Base-by-base conservation (phyloP, 1,140 invertebrate species). In the Nephila pilipes region DNA sequence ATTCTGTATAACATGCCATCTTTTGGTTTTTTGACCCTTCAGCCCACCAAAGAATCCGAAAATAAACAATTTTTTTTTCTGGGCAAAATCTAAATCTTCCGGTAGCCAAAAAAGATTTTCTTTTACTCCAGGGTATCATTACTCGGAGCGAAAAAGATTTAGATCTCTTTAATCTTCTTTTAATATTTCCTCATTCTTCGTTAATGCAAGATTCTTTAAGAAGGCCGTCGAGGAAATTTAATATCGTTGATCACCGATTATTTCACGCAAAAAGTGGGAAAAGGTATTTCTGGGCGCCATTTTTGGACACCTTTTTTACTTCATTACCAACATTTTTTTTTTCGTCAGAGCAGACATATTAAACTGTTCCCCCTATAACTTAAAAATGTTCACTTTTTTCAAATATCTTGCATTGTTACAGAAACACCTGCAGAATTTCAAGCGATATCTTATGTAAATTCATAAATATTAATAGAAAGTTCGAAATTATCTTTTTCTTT, bases 121-220 rank as follows among this genome's bases (percentile, higher is more conserved):
- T 55, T 75, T 83, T 20, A 83, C 80, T 83, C 20, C 25, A 55
- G 83, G 83, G 83, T 85, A 85, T 85, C 55, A 85, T 85, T 85
- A 85, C 20, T 18, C 4, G 1, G 55, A 36, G 14, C 1, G 29
- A 36, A 38, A 81, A 20, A 83, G 38, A 83, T 55, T 75, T 36
- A 6, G 69, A 83, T 85, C 57, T 75, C 22, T 85, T 85, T 85
- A 85, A 85, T 85, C 83, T 32, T 16, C 25, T 32, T 22, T 20
- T 85, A 58, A 85, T 85, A 58, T 85, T 63, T 85, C 83, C 83
- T 85, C 83, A 85, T 85, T 85, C 83, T 57, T 85, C n/a, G 14
- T 32, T 58, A 85, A 85, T 85, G 54, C 32, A 57, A 85, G 83
- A 54, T 85, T 85, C 83, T 10, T 54, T 85, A 32, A 75, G 69